These are phyloP conservation scores for Darwinula stevensoni DNA, from an alignment of 2,888 invertebrate species.

Conservation along the genomic window DNA sequence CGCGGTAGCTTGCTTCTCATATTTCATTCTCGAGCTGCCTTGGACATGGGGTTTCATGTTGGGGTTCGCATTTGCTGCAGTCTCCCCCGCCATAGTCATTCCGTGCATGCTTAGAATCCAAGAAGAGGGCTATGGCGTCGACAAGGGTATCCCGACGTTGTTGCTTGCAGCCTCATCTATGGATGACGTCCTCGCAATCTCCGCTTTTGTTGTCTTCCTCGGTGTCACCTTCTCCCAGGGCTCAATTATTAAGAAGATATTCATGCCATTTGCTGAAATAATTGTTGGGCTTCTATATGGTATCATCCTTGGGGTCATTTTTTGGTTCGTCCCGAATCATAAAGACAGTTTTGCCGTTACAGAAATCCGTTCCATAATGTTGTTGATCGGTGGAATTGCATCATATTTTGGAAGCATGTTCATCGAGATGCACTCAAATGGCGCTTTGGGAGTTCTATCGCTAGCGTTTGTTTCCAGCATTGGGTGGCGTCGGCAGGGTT, in stretches of 20 bases:
- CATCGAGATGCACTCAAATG: conserved; percentile 15
- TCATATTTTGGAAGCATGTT: conserved; percentile 15
- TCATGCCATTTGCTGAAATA: conserved; percentile 17
- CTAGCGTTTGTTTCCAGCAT: conserved; percentile 30
- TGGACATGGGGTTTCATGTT: conserved; percentile 58
- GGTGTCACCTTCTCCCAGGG: conserved; percentile 38
- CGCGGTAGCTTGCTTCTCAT: conserved; percentile 33
- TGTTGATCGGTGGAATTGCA: conserved; percentile 14
- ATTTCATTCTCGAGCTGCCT: conserved; percentile 43
- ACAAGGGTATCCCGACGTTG: conserved; percentile 80
- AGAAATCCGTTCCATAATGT: conserved; percentile 11
- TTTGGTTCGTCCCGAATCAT: conserved; percentile 15
- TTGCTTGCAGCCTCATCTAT: conserved; percentile 81
- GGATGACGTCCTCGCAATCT: conserved; percentile 82
- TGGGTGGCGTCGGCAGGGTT: conserved; percentile 21
- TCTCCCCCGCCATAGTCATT: conserved; percentile 86
- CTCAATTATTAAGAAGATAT: conserved; percentile 11
- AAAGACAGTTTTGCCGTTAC: conserved; percentile 7
- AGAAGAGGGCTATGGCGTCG: conserved; percentile 60
- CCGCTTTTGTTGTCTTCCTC: conserved; percentile 61
- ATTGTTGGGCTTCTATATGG: conserved; percentile 16
- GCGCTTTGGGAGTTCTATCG: conserved; percentile 11
- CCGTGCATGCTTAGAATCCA: conserved; percentile 64
- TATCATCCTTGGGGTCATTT: conserved; percentile 13
- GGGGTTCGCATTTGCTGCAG: conserved; percentile 58